Evolutionary conservation across 1,140 invertebrate species (phyloP).

Genomic region (Drosophila bocki): DNA sequence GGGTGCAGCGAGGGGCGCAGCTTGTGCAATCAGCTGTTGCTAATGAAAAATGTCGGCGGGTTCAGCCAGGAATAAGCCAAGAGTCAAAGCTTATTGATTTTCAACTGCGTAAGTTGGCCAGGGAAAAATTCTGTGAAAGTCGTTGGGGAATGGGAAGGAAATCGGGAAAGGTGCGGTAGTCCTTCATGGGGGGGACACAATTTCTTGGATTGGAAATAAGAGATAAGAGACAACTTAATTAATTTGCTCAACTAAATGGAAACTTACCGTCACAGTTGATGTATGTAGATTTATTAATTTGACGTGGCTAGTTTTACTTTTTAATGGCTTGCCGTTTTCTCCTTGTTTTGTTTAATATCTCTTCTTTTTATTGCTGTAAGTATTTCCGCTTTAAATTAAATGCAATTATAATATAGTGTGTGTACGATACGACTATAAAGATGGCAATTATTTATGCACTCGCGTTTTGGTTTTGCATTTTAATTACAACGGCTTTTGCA

Average conservation of each 20-base stretch:
- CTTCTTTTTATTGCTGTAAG: slow-evolving; percentile 40
- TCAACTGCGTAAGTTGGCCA: slow-evolving; percentile 53
- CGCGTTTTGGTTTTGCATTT: slow-evolving; percentile 62
- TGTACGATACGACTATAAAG: slow-evolving; percentile 36
- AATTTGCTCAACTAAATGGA: slow-evolving; percentile 45
- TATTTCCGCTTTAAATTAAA: slow-evolving; percentile 77
- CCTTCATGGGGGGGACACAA: not conserved
- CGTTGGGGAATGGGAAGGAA: not conserved
- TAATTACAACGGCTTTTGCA: slow-evolving; percentile 51
- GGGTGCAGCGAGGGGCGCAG: slow-evolving; percentile 41
- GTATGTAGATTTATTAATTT: slow-evolving; percentile 34
- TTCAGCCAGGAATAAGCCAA: slow-evolving; percentile 34
- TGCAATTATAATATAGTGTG: slow-evolving; percentile 55
- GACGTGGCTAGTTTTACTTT: slow-evolving; percentile 30
- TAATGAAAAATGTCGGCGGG: slow-evolving; percentile 72
- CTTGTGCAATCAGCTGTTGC: slow-evolving; percentile 82
- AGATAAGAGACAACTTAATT: slow-evolving; percentile 51
- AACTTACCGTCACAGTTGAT: slow-evolving; percentile 48
- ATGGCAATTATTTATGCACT: slow-evolving; percentile 66
- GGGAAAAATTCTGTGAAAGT: slow-evolving; percentile 17
- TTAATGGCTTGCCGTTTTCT: slow-evolving; percentile 44
- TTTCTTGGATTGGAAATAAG: slow-evolving; percentile 17
- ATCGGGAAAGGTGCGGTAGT: not conserved
- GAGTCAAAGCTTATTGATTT: slow-evolving; percentile 75
- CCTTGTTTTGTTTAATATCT: slow-evolving; percentile 39